phyloP scores from a whole-genome alignment of 2,797 vertebrate species.

The Ctenopoma kingsleyae region DNA sequence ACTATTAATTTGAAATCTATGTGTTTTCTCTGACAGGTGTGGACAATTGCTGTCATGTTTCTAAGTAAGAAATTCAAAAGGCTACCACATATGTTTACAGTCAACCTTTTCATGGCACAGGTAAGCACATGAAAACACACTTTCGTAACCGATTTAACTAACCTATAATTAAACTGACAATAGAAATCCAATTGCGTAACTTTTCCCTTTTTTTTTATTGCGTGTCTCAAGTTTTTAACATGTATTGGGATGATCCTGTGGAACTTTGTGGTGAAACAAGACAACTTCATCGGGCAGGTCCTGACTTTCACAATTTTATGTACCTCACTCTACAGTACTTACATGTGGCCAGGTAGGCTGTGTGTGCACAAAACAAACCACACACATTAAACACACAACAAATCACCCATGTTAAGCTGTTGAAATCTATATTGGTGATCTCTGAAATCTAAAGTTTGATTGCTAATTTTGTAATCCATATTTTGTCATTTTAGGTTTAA shows the following conservation, averaged over 20 bases:
- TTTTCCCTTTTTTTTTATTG: background rate
- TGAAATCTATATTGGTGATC: background rate
- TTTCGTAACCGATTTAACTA: background rate
- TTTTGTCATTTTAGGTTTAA: constrained; percentile 85
- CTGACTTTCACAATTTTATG: constrained; percentile 92
- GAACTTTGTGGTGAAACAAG: constrained; percentile 89
- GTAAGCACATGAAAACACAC: constrained; percentile 75
- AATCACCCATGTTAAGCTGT: background rate
- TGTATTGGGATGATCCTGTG: constrained; percentile 94
- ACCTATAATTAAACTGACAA: background rate
- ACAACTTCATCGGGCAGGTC: constrained; percentile 87
- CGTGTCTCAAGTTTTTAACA: constrained; percentile 85
- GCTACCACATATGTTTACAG: constrained; percentile 92
- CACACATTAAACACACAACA: background rate
- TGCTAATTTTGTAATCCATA: background rate
- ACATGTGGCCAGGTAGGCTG: constrained; percentile 93
- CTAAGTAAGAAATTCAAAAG: constrained; percentile 93
- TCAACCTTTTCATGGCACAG: constrained; percentile 94
- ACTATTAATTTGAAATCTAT: background rate
- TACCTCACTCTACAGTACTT: constrained; percentile 93
- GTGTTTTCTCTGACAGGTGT: constrained; percentile 84
- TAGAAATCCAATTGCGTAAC: background rate
- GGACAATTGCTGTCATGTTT: constrained; percentile 91
- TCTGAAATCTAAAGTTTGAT: background rate
- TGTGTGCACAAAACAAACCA: background rate